Base-by-base conservation (phyloP, 2,888 invertebrate species). In the Sepiola atlantica region DNA sequence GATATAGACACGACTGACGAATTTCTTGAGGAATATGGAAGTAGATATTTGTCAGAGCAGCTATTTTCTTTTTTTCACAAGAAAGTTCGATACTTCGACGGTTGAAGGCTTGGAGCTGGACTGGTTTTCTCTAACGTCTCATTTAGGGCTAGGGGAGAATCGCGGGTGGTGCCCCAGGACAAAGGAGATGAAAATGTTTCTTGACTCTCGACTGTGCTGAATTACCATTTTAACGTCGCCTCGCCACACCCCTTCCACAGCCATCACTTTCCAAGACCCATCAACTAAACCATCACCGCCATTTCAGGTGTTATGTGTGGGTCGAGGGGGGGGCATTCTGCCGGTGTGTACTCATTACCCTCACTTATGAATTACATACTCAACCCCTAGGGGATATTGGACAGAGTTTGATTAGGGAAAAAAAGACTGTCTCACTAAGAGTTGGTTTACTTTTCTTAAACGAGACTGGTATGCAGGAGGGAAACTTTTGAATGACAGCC, bases 301-400 rank as follows among this genome's bases (percentile, higher is more conserved):
- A n/a, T 12, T 20, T 57, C 57, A 20, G 21, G 57, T 24, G 57
- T 20, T 6, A 21, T 16, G 21, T 21, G 57, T 6, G 57, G 20
- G 24, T 6, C 24, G 21, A 21, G 20, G 57, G 57, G 14, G 77
- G n/a, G 77, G 77, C 16, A 77, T n/a, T 14, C 77, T 77, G n/a
- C n/a, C n/a, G 77, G n/a, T 77, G n/a, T 77, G 77, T n/a, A 77
- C 77, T 77, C 77, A 77, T 77, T 77, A 77, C n/a, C 77, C 77
- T 77, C n/a, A 77, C 77, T 77, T 77, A 77, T 77, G 77, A 77
- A 77, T 77, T 77, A 77, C 77, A 77, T 77, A 77, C n/a, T 77
- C 14, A 77, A n/a, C 77, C n/a, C n/a, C 45, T 1, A 18, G 77
- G 18, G 77, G 77, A n/a, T 28, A 45, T 45, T 45, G n/a, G 77